A percentile compares a stretch with the other conserved stretches of the same genome.
phyloP scores from a whole-genome alignment of 2,888 invertebrate genomes.

The Tipula vernalis region DNA sequence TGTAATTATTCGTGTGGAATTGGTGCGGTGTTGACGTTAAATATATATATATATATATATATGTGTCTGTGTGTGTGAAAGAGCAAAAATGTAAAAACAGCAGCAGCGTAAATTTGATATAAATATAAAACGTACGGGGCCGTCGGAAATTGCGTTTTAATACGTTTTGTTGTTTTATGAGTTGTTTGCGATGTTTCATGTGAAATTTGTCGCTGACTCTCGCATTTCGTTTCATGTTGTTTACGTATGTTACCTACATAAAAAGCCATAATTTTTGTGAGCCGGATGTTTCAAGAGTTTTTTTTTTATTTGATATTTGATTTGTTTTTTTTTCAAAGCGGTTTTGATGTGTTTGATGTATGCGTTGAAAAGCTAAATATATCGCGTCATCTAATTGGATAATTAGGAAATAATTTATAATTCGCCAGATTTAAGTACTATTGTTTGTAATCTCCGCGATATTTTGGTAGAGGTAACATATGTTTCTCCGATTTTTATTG shows the following conservation, averaged over 20 bases:
- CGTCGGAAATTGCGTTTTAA: neutral
- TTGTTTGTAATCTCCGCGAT: neutral
- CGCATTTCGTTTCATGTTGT: neutral
- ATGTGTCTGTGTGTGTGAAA: neutral
- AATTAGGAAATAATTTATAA: neutral
- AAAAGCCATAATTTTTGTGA: neutral
- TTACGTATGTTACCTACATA: neutral
- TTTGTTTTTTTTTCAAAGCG: no score
- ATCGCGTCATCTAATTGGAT: no score
- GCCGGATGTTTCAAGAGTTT: neutral
- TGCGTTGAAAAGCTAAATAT: no score
- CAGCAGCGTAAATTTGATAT: neutral
- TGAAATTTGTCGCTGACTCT: neutral
- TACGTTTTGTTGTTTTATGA: neutral
- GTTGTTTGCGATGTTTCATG: neutral
- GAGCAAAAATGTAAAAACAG: neutral
- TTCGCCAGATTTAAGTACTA: neutral
- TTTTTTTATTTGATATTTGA: no score
- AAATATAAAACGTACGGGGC: neutral
- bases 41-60: no score
- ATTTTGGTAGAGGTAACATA: neutral
- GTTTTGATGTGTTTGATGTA: neutral
- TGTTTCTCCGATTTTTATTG: neutral
- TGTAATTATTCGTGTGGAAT: neutral
- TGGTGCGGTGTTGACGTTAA: neutral